Evolutionary conservation across 2,113 vertebrate genomes (phyloP), one percentile per base, ranked within the genome.

Genomic region (Dermatemys mawii): DNA sequence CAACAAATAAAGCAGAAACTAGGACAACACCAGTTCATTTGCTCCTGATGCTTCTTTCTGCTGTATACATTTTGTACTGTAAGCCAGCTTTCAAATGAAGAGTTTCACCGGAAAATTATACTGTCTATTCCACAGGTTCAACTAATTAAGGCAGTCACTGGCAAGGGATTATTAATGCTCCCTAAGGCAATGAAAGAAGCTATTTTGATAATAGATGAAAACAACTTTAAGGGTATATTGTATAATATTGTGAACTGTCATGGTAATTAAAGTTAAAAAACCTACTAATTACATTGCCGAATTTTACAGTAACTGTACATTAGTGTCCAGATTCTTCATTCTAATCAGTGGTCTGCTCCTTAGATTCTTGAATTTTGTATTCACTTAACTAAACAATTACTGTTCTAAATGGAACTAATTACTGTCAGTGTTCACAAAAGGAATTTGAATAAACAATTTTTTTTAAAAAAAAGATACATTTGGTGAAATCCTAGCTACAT

Each of bases 251-350:
- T 38, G 63, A 87, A 89, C 86, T 87, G 83, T 75, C 38, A 32
- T 54, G 26, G 48, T 90, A 95, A 97, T 93, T 95, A 93, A 93
- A 78, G 54, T 90, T 50, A 76, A 51, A 90, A 87, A 94, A 90
- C 48, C 24, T 11, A 0, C 80, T 87, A 78, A 92, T 83, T 78
- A 87, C 49, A 83, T 54, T 63, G 0, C 41, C 83, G 73, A 4
- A 0, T 90, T 90, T 83, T 94, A 87, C 60, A 92, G 60, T 55
- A 92, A 90, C 92, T 92, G 82, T 93, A 92, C 91, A 63, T 67
- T 87, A 94, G 32, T 94, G 57, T 92, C 88, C 85, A 96, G 91
- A 92, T 91, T 90, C 5, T 80, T 95, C 87, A 60, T 44, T 55
- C 21, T 95, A 78, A 67, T 83, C 29, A 73, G 96, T 94, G 90